These are phyloP conservation scores for Pseudochromis fuscus DNA, from an alignment of 2,797 vertebrate species.

Conservation along the genomic window DNA sequence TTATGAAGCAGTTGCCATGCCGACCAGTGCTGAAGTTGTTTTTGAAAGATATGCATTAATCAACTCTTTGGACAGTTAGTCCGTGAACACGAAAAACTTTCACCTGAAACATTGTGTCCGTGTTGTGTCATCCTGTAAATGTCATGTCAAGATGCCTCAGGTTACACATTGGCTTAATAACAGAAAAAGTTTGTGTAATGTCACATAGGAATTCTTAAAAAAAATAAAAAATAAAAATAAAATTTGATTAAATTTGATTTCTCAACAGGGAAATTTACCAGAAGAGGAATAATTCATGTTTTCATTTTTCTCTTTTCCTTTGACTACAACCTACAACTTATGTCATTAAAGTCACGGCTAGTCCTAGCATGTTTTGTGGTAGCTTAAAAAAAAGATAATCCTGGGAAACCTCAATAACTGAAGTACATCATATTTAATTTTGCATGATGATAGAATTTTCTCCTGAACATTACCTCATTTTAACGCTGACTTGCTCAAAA, in stretches of 20 bases:
- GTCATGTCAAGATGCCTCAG: conserved; percentile 8
- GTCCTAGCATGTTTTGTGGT: conserved; percentile 3
- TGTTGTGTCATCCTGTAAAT: neutral
- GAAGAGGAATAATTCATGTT: too few species aligned
- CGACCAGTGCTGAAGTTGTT: conserved; percentile 25
- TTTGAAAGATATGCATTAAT: conserved; percentile 8
- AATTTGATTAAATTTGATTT: too few species aligned
- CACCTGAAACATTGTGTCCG: neutral
- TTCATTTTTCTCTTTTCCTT: neutral
- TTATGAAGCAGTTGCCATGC: conserved; percentile 48
- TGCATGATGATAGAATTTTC: neutral
- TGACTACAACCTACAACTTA: neutral
- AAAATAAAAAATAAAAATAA: too few species aligned
- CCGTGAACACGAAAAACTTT: neutral
- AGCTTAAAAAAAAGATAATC: neutral
- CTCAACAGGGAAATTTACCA: too few species aligned
- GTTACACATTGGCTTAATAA: neutral
- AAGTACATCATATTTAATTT: neutral
- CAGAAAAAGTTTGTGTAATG: neutral
- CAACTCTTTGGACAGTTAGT: conserved; percentile 1
- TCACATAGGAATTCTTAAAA: neutral
- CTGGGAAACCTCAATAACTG: conserved; percentile 3
- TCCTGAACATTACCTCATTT: neutral
- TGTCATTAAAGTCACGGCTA: too few species aligned
- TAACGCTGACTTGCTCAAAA: neutral